These are phyloP conservation scores for Lycophotia porphyrea DNA, from an alignment of 2,888 invertebrate species.

Conservation along the genomic window DNA sequence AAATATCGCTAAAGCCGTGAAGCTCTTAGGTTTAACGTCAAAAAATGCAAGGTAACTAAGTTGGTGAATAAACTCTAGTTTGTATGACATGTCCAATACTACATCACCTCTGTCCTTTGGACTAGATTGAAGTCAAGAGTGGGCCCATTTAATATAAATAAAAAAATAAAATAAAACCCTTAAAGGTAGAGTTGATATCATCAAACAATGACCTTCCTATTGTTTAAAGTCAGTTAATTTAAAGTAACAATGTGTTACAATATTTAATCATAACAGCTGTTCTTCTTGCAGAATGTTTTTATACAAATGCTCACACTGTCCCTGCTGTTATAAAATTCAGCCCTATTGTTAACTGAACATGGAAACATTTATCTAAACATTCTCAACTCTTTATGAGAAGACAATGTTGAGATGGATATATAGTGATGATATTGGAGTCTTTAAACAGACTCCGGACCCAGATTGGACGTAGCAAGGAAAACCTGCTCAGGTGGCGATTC, in stretches of 20 bases:
- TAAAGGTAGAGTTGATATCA: neutral
- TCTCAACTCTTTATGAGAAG: neutral
- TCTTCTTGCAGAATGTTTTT: conserved; percentile 19
- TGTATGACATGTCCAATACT: too few relatives aligned
- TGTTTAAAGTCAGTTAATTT: conserved; percentile 21
- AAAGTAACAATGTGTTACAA: conserved; percentile 25
- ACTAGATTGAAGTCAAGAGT: too few relatives aligned
- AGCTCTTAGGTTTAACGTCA: too few relatives aligned
- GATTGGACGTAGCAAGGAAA: too few relatives aligned
- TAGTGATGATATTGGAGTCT: neutral
- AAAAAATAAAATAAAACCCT: too few relatives aligned
- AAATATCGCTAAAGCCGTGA: neutral
- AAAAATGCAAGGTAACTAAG: too few relatives aligned
- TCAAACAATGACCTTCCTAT: conserved; percentile 16
- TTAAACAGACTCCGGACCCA: too few relatives aligned
- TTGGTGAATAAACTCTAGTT: too few relatives aligned
- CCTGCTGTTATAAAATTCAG: neutral
- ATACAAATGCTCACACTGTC: neutral
- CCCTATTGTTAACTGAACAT: conserved; percentile 3
- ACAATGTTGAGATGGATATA: neutral
- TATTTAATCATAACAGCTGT: conserved; percentile 17
- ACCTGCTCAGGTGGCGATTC: too few relatives aligned
- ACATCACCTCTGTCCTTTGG: too few relatives aligned
- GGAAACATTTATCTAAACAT: neutral
- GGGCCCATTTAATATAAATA: too few relatives aligned